A percentile compares a stretch with the other conserved stretches of the same genome.
Evolutionary conservation across 2,113 vertebrate genomes (phyloP).

Genomic region (Conger conger): DNA sequence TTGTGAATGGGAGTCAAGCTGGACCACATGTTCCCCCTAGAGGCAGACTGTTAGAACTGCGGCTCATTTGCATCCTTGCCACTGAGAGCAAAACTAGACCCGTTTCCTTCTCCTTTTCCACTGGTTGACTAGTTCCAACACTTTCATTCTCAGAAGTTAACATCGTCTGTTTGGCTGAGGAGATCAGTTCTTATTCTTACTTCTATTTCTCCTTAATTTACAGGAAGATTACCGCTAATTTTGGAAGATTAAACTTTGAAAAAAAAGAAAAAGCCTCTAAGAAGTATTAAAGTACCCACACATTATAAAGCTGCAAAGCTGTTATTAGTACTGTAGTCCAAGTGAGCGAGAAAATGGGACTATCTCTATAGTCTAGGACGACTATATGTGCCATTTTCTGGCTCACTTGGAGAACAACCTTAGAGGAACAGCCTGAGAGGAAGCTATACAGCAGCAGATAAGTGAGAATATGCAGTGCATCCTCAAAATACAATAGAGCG

Average conservation of each 20-base stretch:
- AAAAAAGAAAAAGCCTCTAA: no score
- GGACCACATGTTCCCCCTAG: constrained; percentile 32
- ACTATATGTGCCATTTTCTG: no score
- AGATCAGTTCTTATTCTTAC: neutral
- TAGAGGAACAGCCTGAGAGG: no score
- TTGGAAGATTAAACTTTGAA: neutral
- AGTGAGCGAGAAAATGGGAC: neutral
- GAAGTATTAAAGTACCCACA: no score
- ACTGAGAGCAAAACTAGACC: neutral
- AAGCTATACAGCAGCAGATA: neutral
- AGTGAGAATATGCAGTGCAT: neutral
- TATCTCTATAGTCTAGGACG: no score
- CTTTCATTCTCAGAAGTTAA: neutral
- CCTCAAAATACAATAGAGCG: neutral
- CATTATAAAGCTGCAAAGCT: no score
- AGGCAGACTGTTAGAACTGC: neutral
- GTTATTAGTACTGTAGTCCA: neutral
- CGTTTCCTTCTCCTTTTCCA: neutral
- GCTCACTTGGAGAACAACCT: no score
- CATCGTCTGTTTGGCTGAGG: neutral
- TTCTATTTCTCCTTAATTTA: constrained; percentile 5
- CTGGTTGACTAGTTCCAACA: neutral
- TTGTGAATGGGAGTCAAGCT: neutral
- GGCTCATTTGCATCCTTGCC: neutral
- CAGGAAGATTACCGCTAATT: constrained; percentile 3